phyloP scores from a whole-genome alignment of 2,113 vertebrate genomes.

The Mungos mungo region DNA sequence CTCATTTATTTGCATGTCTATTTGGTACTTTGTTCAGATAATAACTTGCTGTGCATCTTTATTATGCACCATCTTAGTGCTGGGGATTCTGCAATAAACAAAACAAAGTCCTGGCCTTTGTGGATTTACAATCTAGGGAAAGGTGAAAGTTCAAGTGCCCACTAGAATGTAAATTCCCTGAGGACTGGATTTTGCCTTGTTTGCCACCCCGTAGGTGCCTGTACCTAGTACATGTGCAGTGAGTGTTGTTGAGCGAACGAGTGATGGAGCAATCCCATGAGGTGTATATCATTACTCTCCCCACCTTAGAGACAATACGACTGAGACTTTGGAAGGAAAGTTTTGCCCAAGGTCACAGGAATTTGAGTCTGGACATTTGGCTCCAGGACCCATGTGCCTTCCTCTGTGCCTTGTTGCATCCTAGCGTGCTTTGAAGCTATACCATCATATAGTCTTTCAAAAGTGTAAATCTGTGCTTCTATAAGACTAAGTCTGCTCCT shows the following conservation, averaged over 20 bases:
- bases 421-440: not conserved
- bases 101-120: not conserved
- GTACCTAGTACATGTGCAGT: not conserved
- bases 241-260: not conserved
- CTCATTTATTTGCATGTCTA: conserved; percentile 14
- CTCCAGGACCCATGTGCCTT: not conserved
- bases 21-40: conserved; percentile 26
- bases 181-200: not conserved
- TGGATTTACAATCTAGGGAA: not conserved
- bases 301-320: not conserved
- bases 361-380: conserved; percentile 3
- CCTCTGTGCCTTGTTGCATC: not conserved
- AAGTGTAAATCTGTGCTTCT: not conserved
- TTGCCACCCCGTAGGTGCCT: not conserved
- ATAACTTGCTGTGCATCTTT: conserved; percentile 13
- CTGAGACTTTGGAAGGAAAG: not conserved
- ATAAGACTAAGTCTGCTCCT: not conserved
- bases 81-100: not conserved
- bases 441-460: not conserved
- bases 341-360: not conserved
- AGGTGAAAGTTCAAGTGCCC: not conserved
- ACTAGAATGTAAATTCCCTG: not conserved
- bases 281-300: not conserved
- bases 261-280: not conserved
- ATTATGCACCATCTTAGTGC: not conserved